These are phyloP conservation scores for Drosophila suzukii DNA, from an alignment of 1,140 invertebrate genomes.

Conservation along the genomic window DNA sequence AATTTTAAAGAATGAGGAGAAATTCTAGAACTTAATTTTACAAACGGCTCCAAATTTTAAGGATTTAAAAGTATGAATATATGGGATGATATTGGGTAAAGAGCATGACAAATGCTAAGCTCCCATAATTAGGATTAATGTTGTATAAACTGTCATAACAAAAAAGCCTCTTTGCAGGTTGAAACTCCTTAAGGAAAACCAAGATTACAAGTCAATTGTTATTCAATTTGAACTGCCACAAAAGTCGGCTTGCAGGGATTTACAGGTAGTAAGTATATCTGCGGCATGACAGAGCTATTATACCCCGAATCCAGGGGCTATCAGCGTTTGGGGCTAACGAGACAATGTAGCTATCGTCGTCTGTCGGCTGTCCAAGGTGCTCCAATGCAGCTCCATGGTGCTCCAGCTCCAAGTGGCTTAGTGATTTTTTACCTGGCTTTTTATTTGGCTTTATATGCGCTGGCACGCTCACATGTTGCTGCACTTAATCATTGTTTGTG, in stretches of 20 bases:
- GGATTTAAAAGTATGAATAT: too few species aligned
- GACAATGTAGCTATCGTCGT: slow-evolving; percentile 48
- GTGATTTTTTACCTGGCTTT: slow-evolving; percentile 57
- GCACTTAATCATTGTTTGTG: slow-evolving; percentile 80
- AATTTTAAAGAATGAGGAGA: too few species aligned
- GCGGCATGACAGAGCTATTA: slow-evolving; percentile 38
- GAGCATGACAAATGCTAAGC: too few species aligned
- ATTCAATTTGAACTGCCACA: slow-evolving; percentile 12
- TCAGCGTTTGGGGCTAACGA: slow-evolving; percentile 55
- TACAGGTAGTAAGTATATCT: slow-evolving; percentile 5
- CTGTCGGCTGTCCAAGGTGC: slow-evolving; percentile 4
- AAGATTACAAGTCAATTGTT: slow-evolving; percentile 31
- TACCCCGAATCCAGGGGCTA: slow-evolving; percentile 46
- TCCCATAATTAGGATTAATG: too few species aligned
- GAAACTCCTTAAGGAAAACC: background rate
- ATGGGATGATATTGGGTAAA: too few species aligned
- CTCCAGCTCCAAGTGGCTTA: slow-evolving; percentile 8
- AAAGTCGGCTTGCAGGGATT: slow-evolving; percentile 1
- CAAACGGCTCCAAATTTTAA: too few species aligned
- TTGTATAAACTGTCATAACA: background rate
- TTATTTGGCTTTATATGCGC: slow-evolving; percentile 62
- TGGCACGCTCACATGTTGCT: slow-evolving; percentile 79
- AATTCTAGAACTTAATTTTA: too few species aligned
- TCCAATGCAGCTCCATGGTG: slow-evolving; percentile 1
- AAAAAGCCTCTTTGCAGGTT: background rate